Evolutionary conservation across 2,797 vertebrate species (phyloP), one percentile per base, ranked within the genome.

Genomic region (Leptatherina wallacei): DNA sequence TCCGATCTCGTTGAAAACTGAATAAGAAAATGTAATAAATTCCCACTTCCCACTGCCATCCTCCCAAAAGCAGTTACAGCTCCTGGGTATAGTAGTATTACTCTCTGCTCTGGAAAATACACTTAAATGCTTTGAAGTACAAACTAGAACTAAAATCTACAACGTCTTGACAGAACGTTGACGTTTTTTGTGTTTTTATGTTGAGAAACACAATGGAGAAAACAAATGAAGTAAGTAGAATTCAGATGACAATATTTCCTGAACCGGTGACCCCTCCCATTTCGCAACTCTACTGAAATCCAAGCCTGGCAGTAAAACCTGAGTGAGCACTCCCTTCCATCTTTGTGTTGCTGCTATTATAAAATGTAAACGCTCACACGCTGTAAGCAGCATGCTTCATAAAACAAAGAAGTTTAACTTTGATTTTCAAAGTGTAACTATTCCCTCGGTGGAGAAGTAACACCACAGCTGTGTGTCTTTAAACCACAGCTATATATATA

Each of bases 321-420:
- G 57, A 77, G 78, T 70, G 69, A 61, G 67, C 47, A 78, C 62
- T 69, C 4, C 38, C 42, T 14, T 64, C 71, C 66, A 63, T 80
- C 78, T 86, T 80, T 84, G 67, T 84, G 85, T 76, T 87, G 59
- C 69, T 33, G 29, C 33, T 62, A 81, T 83, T 81, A 77, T 61
- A 80, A 85, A 82, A 77, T 70, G 60, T 80, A 88, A 87, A 85
- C 30, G 44, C 75, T 66, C 40, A 70, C 70, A 65, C 55, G 88
- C 85, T 86, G 69, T 76, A 59, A 87, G 85, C 84, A 69, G 78
- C 51, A 61, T 59, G 67, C 65, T 81, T 78, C 86, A 73, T 79
- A 81, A 92, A 92, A 93, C 90, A 92, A 90, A 91, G 84, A 88
- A 87, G 77, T 86, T 78, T 63, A 85, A 90, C 90, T 93, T 93